Evolutionary conservation across 1,140 invertebrate species (phyloP), one percentile per base, ranked within the genome.

Genomic region (Pseudomyrmex flavicornis): DNA sequence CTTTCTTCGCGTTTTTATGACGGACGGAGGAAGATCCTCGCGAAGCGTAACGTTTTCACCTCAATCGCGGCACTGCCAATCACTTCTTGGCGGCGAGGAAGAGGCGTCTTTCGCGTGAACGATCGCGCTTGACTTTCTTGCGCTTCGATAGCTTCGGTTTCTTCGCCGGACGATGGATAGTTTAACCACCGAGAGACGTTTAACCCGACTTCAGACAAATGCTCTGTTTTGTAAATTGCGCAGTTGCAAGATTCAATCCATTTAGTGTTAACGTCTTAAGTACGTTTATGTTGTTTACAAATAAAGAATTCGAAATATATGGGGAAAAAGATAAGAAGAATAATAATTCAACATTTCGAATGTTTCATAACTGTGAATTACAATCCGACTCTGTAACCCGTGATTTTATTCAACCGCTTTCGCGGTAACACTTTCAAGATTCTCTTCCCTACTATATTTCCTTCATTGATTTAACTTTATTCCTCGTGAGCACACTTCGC

Each of bases 401-500:
- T 26, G 13, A 77, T 44, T 66, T n/a, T 66, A 50, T 69, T 50
- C 17, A 66, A 7, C n/a, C 46, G 12, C 58, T 50, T n/a, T 63
- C 44, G 59, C n/a, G 5, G 10, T 17, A 63, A 75, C 10, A 26
- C 20, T 52, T n/a, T 9, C 20, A 26, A 56, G 17, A 56, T 46
- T 56, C 26, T 22, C 26, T 44, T 56, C 74, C 3, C 35, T 35
- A 35, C 35, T 35, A 7, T 35, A 7, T 35, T 35, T 35, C 35
- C 5, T 7, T 26, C 46, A 35, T 69, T 46, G 75, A 69, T 68
- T 77, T 69, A 20, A 56, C 17, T 48, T 58, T 66, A 77, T 20
- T 20, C 74, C 8, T 17, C 26, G 15, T 26, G 3, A 54, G 52
- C 35, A 56, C 44, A 58, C 50, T 15, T 54, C 17, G 17, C 62